These are phyloP conservation scores for Aporophyla lueneburgensis DNA, from an alignment of 2,888 invertebrate species.

Conservation along the genomic window DNA sequence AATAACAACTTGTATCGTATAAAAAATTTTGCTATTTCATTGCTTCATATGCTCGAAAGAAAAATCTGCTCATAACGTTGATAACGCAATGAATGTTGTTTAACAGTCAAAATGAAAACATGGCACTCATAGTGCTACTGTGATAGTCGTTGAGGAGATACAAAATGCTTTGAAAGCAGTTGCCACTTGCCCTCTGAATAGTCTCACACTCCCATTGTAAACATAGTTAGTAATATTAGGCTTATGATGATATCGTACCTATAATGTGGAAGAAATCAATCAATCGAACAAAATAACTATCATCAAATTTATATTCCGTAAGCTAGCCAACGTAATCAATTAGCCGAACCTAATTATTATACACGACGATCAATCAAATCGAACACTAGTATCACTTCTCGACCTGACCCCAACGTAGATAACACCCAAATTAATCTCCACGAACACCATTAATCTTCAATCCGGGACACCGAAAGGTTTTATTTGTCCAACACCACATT, in stretches of 20 bases:
- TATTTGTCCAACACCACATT: slow-evolving; percentile 69
- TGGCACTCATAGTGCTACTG: too few species aligned
- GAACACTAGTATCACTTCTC: slow-evolving; percentile 53
- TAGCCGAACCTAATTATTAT: slow-evolving; percentile 45
- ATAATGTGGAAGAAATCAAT: slow-evolving; percentile 28
- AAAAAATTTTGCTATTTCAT: too few species aligned
- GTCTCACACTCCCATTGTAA: too few species aligned
- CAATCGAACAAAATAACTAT: slow-evolving; percentile 18
- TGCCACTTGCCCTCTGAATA: neutral
- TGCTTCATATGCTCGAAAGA: too few species aligned
- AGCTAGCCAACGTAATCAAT: slow-evolving; percentile 42
- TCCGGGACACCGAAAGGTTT: slow-evolving; percentile 66
- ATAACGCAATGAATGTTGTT: too few species aligned
- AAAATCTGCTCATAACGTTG: too few species aligned
- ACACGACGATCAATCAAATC: slow-evolving; percentile 53
- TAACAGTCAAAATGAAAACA: too few species aligned
- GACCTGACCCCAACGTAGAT: slow-evolving; percentile 53
- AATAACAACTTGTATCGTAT: neutral
- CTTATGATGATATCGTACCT: slow-evolving; percentile 2
- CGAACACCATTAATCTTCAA: slow-evolving; percentile 65
- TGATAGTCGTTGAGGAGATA: neutral
- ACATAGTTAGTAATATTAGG: neutral
- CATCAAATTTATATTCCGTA: slow-evolving; percentile 22
- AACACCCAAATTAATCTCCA: slow-evolving; percentile 64
- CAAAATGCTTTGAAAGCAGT: neutral